A percentile compares a stretch with the other conserved stretches of the same genome.
These are phyloP conservation scores for Phaethon lepturus DNA, from an alignment of 2,113 vertebrate genomes.

Conservation along the genomic window DNA sequence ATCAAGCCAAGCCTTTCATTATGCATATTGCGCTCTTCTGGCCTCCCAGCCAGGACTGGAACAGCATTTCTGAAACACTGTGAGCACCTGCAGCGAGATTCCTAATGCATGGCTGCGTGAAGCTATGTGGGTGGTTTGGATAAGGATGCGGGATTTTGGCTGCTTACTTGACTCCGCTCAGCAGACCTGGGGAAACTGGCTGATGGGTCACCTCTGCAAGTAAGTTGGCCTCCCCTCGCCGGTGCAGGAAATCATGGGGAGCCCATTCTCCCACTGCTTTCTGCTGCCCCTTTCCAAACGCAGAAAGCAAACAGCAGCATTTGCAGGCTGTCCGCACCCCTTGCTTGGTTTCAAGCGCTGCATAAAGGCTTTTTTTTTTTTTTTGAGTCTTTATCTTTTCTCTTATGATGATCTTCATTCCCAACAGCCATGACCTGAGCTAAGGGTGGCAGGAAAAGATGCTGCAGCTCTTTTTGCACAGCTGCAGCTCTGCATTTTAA, in stretches of 20 bases:
- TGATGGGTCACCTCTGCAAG: not conserved
- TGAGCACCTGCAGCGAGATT: not conserved
- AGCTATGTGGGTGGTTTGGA: not conserved
- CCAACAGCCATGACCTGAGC: not conserved
- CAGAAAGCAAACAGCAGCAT: not conserved
- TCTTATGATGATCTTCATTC: not conserved
- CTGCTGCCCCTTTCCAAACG: not conserved
- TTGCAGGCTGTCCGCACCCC: not conserved
- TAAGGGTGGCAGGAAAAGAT: not conserved
- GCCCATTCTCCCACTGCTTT: accelerated
- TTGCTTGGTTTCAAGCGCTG: not conserved
- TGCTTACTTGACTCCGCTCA: not conserved
- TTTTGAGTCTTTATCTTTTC: not conserved
- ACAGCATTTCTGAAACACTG: not conserved
- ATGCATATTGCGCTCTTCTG: not conserved
- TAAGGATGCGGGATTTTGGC: not conserved
- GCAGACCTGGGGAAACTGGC: not conserved
- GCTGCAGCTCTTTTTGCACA: not conserved
- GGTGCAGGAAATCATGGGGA: accelerated
- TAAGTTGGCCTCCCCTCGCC: not conserved
- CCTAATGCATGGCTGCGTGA: not conserved
- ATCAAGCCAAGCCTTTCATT: not conserved
- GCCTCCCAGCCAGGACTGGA: not conserved
- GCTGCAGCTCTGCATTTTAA: not conserved
- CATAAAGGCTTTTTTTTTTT: not conserved